These are phyloP conservation scores for Zaprionus kolodkinae DNA, from an alignment of 1,140 invertebrate genomes.

Conservation along the genomic window DNA sequence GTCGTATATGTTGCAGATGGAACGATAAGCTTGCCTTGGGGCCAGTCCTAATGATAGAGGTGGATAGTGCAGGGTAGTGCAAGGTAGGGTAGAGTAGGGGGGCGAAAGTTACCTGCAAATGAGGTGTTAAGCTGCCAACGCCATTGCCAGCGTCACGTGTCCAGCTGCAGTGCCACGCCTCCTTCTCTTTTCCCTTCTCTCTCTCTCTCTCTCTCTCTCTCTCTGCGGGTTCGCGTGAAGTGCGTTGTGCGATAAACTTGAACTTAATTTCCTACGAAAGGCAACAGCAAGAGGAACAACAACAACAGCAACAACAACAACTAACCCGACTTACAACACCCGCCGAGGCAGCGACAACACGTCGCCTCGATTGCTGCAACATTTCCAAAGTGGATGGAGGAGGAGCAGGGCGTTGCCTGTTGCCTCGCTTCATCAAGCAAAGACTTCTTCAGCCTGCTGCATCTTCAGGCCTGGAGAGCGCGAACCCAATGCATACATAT, in stretches of 20 bases:
- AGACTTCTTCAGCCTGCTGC: neutral
- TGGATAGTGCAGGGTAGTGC: neutral
- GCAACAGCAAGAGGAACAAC: conserved; percentile 22
- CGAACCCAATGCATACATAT: conserved; percentile 25
- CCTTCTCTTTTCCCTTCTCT: neutral
- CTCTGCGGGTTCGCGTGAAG: conserved; percentile 45
- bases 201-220: neutral
- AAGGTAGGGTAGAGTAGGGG: too few species aligned
- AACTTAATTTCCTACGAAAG: conserved; percentile 62
- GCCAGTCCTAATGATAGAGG: conserved; percentile 35
- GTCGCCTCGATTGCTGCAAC: neutral
- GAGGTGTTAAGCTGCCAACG: conserved; percentile 65
- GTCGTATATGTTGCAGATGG: conserved; percentile 42
- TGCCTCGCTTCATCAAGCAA: neutral
- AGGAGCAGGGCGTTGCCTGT: conserved; percentile 37
- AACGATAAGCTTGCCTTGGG: conserved; percentile 9
- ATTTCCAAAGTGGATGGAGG: conserved; percentile 17
- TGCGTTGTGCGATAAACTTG: conserved; percentile 52
- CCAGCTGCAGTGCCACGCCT: conserved; percentile 38
- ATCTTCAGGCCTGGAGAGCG: neutral
- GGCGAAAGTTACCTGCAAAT: conserved; percentile 40
- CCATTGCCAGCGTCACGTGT: conserved; percentile 40
- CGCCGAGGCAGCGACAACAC: neutral
- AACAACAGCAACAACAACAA: neutral
- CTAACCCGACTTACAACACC: neutral